Percentiles rank a stretch among this genome's conserved stretches.
phyloP scores from a whole-genome alignment of 2,888 invertebrate genomes.

The Dichetophora obliterata region DNA sequence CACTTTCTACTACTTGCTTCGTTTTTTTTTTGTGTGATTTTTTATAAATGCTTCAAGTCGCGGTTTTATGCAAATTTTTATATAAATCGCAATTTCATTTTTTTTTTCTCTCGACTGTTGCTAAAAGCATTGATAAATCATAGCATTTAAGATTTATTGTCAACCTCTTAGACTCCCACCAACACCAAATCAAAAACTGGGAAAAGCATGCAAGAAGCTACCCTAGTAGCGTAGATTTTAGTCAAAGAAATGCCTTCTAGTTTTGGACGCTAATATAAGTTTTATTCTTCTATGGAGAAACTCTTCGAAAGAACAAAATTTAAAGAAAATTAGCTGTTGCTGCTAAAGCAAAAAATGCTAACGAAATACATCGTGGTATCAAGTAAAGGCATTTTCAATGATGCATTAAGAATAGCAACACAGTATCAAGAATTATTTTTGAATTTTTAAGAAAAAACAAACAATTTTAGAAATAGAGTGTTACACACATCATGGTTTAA shows the following conservation, averaged over 20 bases:
- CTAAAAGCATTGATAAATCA: constrained; percentile 41
- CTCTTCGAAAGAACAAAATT: neutral
- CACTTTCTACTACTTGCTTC: neutral
- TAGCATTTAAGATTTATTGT: constrained; percentile 31
- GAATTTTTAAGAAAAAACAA: too few species aligned
- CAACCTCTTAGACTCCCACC: constrained; percentile 13
- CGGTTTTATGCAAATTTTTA: constrained; percentile 37
- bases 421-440: too few species aligned
- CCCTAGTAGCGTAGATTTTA: neutral
- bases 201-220: neutral
- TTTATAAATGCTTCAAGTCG: constrained; percentile 30
- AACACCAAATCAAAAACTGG: neutral
- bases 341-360: too few species aligned
- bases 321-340: neutral
- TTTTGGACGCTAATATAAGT: too few species aligned
- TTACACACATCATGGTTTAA: too few species aligned
- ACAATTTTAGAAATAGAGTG: too few species aligned
- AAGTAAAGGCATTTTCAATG: too few species aligned
- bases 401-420: too few species aligned
- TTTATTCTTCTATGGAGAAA: too few species aligned
- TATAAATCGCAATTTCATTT: constrained; percentile 15
- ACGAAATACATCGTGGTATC: too few species aligned
- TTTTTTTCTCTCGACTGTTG: neutral
- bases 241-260: too few species aligned
- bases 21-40: constrained; percentile 42